Base-by-base conservation (phyloP, 2,888 invertebrate species). In the Ecliptopera silaceata region DNA sequence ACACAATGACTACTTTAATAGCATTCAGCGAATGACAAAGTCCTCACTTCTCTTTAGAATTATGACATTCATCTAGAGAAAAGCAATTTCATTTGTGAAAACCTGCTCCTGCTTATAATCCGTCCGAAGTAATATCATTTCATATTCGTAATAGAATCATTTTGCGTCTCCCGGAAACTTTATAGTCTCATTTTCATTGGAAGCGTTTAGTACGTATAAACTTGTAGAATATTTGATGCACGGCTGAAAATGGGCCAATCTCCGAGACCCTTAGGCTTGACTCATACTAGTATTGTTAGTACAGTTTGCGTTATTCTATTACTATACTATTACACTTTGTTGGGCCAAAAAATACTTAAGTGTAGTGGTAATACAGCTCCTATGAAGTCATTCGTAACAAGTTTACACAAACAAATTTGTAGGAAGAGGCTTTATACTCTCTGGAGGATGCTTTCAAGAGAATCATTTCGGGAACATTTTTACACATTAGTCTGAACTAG, bases 101-200 rank as follows among this genome's bases (percentile, higher is more conserved):
- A 89, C 89, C 89, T 88, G 88, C 86, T 89, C 70, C 87, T 88
- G 82, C 89, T 90, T 90, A 89, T 91, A 91, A 90, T 91, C 88
- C 90, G 86, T 90, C 88, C 88, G 79, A 87, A 83, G 88, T 90
- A 91, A 90, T 91, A 91, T 86, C 89, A 88, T 91, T 91, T 90
- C 91, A 91, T 89, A 90, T 90, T 91, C 90, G 86, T 90, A 91
- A 91, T 90, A 88, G 88, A 90, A 90, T 90, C 89, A 89, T 86
- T 90, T 82, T 82, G 84, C 86, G 88, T 88, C 89, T 86, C 85
- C 77, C 80, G 82, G 87, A 86, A 88, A 90, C 83, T 90, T 91
- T 90, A 91, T 89, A 88, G 88, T 89, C 89, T 88, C 88, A 87
- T 90, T 90, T 89, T 90, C 89, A 90, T 89, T 86, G 88, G 80